Percentiles rank a stretch among this genome's conserved stretches.
phyloP scores from a whole-genome alignment of 2,888 invertebrate species.

The Patella pellucida region DNA sequence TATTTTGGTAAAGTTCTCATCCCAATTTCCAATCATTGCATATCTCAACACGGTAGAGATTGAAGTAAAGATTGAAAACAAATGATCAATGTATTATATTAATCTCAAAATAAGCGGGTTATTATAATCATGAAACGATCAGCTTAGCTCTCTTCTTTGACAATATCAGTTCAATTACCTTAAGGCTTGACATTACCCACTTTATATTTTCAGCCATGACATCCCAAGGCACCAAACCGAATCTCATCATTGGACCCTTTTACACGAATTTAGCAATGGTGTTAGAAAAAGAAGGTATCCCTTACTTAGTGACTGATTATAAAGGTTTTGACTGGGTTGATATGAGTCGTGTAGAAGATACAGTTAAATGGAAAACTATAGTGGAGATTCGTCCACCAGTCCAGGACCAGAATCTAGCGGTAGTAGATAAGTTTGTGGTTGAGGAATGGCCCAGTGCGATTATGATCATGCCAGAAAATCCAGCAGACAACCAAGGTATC shows the following conservation, averaged over 20 bases:
- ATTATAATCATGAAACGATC: no score
- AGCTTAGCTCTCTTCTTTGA: no score
- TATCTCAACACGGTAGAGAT: no score
- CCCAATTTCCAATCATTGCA: no score
- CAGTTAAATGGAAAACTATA: conserved; percentile 52
- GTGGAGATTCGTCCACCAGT: conserved; percentile 59
- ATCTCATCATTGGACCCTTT: conserved; percentile 59
- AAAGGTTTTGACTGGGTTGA: conserved; percentile 62
- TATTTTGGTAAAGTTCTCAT: no score
- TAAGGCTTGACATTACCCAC: neutral
- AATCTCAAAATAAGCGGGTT: no score
- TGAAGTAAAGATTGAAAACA: no score
- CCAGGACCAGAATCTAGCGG: conserved; percentile 53
- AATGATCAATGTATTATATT: no score
- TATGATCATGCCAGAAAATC: conserved; percentile 57
- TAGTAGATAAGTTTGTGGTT: conserved; percentile 53
- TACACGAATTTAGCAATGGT: conserved; percentile 63
- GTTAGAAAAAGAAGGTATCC: conserved; percentile 44
- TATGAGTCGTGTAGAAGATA: conserved; percentile 52
- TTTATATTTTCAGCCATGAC: conserved; percentile 23
- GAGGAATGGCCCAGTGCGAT: conserved; percentile 51
- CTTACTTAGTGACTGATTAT: conserved; percentile 60
- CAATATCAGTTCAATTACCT: neutral
- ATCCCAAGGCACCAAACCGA: conserved; percentile 32
- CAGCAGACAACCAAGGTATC: conserved; percentile 57